A percentile compares a stretch with the other conserved stretches of the same genome.
Conservation (phyloP, 2,113 vertebrate species). For the Pseudorectes ferrugineus region DNA sequence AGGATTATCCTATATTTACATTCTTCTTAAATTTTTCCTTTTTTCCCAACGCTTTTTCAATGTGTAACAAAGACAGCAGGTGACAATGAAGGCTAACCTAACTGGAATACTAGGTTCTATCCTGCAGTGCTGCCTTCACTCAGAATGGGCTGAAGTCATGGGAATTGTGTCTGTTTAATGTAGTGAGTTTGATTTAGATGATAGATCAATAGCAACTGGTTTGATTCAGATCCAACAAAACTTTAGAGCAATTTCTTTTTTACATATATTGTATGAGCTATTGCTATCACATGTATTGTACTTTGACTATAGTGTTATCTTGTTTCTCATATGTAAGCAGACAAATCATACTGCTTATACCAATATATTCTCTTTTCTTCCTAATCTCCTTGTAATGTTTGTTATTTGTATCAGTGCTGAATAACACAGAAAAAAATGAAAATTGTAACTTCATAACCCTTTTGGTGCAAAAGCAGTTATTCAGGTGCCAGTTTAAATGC, state of each 20-base stretch:
- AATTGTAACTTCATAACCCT: neutral
- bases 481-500: neutral
- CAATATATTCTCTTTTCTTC: neutral
- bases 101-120: neutral
- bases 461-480: neutral
- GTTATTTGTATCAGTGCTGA: neutral
- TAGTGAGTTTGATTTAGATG: neutral
- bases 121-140: neutral
- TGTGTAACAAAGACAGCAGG: neutral
- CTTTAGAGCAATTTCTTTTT: neutral
- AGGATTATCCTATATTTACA: neutral
- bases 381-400: neutral
- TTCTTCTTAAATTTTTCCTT: neutral
- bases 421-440: neutral
- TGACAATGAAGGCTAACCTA: neutral
- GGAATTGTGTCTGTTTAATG: neutral
- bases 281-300: neutral
- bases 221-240: neutral
- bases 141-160: neutral
- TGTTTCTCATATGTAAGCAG: neutral
- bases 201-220: neutral
- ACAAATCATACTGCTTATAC: neutral
- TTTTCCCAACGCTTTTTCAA: neutral
- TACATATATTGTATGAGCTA: neutral
- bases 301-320: neutral